Base-by-base conservation (phyloP, 1,140 invertebrate species). In the Wiebesia pumilae region DNA sequence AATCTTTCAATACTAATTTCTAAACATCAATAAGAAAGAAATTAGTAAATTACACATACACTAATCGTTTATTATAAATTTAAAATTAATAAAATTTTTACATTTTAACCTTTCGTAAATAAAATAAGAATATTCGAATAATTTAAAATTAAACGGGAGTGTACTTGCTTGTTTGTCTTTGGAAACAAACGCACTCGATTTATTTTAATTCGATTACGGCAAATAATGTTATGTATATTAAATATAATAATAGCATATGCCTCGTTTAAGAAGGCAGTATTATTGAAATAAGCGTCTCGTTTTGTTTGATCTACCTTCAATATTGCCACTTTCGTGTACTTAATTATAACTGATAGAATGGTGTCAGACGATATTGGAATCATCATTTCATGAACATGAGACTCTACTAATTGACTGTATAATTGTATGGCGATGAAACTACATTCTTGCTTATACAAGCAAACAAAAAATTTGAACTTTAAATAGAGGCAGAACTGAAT, bases 391-490 rank as follows among this genome's bases (percentile, higher is more conserved):
- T 6, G 14, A 12, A 30, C n/a, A 79, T 67, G 80, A 84, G 75
- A 77, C 86, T 54, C 43, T 62, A 27, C 40, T 43, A 58, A 65
- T 43, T 77, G 35, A 75, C 38, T 67, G 35, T 54, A 67, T 87
- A 87, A 90, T 88, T 90, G 81, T 62, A 84, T 86, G 71, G 83
- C 83, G 86, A 89, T 85, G 88, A 81, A 89, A 81, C 87, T 83
- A 75, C 35, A 40, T 38, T 43, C 51, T 4, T 33, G 14, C 33
- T 10, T 71, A 3, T 67, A 62, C 30, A 69, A 27, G 14, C 43
- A 47, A 7, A 14, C 43, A 47, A 30, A 47, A 47, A 47, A 47
- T 47, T 6, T 7, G 43, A 7, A 47, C 43, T 47, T 47, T 47
- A 6, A 47, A 47, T 14, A 47, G 14, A 47, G 14, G 14, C 6